Evolutionary conservation across 2,797 vertebrate species (phyloP).

Genomic region (Clamator glandarius): DNA sequence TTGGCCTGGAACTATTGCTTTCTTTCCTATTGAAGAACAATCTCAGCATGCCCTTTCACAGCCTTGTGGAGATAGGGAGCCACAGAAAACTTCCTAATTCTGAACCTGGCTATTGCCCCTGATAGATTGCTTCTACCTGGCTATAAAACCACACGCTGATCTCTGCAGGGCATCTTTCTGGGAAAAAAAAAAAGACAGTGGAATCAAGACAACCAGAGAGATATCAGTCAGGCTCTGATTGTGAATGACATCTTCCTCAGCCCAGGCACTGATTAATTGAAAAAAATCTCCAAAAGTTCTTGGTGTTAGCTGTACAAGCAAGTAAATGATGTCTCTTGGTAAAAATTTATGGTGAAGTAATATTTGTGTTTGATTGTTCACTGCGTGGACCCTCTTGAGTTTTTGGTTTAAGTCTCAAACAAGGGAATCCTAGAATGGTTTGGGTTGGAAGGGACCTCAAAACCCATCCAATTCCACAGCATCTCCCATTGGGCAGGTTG

Average conservation of each 20-base stretch:
- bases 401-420: background rate
- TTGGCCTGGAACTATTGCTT: background rate
- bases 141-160: background rate
- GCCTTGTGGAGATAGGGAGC: background rate
- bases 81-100: background rate
- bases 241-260: background rate
- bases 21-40: background rate
- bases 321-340: background rate
- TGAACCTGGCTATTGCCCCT: background rate
- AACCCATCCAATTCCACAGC: too few species aligned
- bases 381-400: background rate
- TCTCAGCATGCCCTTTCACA: background rate
- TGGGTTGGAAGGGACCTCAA: too few species aligned
- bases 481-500: too few species aligned
- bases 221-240: background rate
- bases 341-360: background rate
- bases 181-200: rapidly evolving
- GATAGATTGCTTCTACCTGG: background rate
- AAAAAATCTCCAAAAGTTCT: background rate
- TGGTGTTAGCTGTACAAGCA: background rate
- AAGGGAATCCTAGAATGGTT: too few species aligned
- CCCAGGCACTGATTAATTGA: background rate
- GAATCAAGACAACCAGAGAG: background rate
- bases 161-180: background rate
- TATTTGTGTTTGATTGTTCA: background rate